Conservation (phyloP, 2,113 vertebrate species). For the Felis chaus region DNA sequence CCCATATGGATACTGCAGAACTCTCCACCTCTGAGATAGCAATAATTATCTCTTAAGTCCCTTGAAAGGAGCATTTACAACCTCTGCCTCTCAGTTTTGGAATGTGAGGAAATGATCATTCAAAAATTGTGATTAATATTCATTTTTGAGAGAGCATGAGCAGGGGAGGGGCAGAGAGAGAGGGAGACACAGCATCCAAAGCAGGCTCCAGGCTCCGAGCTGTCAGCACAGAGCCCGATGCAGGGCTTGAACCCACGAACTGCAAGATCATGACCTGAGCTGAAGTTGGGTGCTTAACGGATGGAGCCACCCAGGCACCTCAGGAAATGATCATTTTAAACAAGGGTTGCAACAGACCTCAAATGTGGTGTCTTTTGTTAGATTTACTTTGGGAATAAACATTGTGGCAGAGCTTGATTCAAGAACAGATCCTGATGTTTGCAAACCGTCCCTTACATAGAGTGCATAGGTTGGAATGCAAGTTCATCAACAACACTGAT, state of each 20-base stretch:
- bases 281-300: too few relatives aligned
- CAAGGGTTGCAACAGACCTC: background rate
- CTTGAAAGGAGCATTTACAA: conserved; percentile 3
- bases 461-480: background rate
- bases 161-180: too few relatives aligned
- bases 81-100: background rate
- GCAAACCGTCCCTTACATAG: background rate
- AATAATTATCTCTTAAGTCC: background rate
- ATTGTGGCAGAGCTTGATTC: background rate
- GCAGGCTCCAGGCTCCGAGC: too few relatives aligned
- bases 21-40: background rate
- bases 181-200: too few relatives aligned
- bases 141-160: too few relatives aligned
- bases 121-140: too few relatives aligned
- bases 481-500: background rate
- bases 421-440: background rate
- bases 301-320: too few relatives aligned
- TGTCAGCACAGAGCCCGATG: too few relatives aligned
- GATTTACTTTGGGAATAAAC: background rate
- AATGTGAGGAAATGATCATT: conserved; percentile 17
- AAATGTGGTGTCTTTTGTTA: background rate
- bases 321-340: conserved; percentile 40
- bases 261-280: too few relatives aligned
- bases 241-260: too few relatives aligned
- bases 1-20: background rate